Base-by-base conservation (phyloP, 2,113 vertebrate genomes). In the Myanophis thanlyinensis region DNA sequence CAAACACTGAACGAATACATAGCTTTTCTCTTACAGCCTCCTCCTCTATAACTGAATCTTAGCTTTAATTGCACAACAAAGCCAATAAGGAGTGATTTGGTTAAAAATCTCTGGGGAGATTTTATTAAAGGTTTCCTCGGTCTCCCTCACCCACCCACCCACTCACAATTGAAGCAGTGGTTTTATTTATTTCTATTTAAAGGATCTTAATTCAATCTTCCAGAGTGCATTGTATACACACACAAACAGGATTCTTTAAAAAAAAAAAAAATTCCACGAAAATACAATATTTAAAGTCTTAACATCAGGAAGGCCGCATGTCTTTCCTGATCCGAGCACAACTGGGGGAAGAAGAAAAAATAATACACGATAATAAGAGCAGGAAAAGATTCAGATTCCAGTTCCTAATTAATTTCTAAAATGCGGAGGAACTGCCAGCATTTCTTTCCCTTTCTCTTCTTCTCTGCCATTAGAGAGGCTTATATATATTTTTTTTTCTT, bases 401-500 rank as follows among this genome's bases (percentile, higher is more conserved):
- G 95, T 95, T 95, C 89, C 92, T 56, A 44, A 80, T 80, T 91
- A 93, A 86, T 62, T 91, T 52, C 54, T 94, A 97, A 95, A 94
- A 51, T 52, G 80, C 59, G 91, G 20, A 92, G 84, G 95, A 97
- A 94, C 95, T 91, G 92, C 86, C 90, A 92, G 90, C 48, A 30
- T 48, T n/a, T 87, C 13, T 96, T 96, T 94, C 95, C 94, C 18
- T 96, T 95, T 44, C 51, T 67, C 47, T 44, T 44, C 73, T 44
- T 20, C 20, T 44, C 35, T 44, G 40, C 80, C 92, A 93, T 89
- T 93, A 87, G 80, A 95, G 53, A 97, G 96, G 95, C 92, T 95
- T 93, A 94, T 95, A 93, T 94, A n/a, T n/a, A n/a, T n/a, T n/a
- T n/a, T n/a, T n/a, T 97, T 97, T 96, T 96, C 97, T 94, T 96